These are phyloP conservation scores for Delia radicum DNA, from an alignment of 1,140 invertebrate species.

Conservation along the genomic window DNA sequence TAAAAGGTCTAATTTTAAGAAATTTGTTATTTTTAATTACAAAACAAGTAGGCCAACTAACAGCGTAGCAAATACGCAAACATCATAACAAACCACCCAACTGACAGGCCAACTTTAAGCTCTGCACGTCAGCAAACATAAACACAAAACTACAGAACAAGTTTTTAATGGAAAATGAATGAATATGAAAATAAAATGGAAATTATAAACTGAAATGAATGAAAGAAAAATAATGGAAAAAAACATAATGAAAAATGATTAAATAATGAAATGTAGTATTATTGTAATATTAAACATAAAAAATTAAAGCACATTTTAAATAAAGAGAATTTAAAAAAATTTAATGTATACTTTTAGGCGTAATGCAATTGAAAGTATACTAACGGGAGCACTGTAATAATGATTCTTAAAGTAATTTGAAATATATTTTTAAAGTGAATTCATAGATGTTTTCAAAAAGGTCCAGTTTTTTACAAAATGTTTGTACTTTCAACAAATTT, in stretches of 20 bases:
- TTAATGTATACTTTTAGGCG: no score
- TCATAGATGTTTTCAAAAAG: no score
- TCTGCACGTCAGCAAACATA: background rate
- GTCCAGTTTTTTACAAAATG: no score
- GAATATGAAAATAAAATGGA: background rate
- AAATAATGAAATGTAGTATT: background rate
- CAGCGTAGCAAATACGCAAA: background rate
- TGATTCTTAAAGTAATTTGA: no score
- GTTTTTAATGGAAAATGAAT: background rate
- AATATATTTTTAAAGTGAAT: no score
- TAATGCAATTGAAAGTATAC: background rate
- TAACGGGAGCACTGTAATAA: no score
- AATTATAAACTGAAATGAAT: background rate
- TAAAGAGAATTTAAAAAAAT: background rate
- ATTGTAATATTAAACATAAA: no score
- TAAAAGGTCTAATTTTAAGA: constrained; percentile 21
- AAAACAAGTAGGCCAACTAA: constrained; percentile 10
- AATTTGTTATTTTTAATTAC: constrained; percentile 24
- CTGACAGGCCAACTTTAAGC: background rate
- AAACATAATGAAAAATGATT: background rate
- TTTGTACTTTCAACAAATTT: no score
- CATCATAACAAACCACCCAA: background rate
- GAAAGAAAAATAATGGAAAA: background rate
- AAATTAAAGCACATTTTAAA: background rate
- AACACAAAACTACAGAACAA: background rate